Base-by-base conservation (phyloP, 1,140 invertebrate genomes). In the Helicoverpa zea region DNA sequence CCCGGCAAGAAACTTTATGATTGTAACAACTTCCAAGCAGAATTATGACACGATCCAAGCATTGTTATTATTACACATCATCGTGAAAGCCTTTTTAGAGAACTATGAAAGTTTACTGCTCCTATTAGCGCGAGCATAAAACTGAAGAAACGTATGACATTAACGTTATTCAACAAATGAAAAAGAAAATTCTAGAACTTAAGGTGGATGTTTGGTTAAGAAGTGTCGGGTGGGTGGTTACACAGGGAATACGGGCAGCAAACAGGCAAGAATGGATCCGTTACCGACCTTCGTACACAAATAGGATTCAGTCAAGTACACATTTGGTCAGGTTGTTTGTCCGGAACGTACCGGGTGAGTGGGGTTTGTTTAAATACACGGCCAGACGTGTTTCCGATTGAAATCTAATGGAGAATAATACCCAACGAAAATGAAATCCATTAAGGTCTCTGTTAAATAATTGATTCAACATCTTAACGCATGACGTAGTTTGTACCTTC, bases 251-350 rank as follows among this genome's bases (percentile, higher is more conserved):
- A 72, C 16, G 52, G 68, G 68, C 23, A 35, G 43, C 68, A 72
- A 54, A 72, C 30, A 51, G 51, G 23, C 68, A 72, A 35, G 51
- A 72, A 72, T 72, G 68, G 68, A 72, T 72, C 51, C 16, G 68
- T 72, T 56, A 72, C 51, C 68, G 68, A 52, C 49, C 68, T 72
- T 11, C 18, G 52, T 72, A 72, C 52, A 72, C 49, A 72, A 56
- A 72, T 72, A 72, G 18, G 68, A 72, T 56, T 56, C 52, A 72
- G 68, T 56, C 68, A 72, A 54, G 68, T 56, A 72, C 52, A 72
- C 68, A 72, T 72, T 72, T 72, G 68, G 68, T 35, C 52, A 35
- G 52, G 54, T 12, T 56, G 52, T 56, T 56, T 56, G 52, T 56
- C 29, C 68, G 14, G 7, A 72, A n/a, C 52, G 51, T 56, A 54